These are phyloP conservation scores for Eremophila alpestris DNA, from an alignment of 2,797 vertebrate species.

Conservation along the genomic window DNA sequence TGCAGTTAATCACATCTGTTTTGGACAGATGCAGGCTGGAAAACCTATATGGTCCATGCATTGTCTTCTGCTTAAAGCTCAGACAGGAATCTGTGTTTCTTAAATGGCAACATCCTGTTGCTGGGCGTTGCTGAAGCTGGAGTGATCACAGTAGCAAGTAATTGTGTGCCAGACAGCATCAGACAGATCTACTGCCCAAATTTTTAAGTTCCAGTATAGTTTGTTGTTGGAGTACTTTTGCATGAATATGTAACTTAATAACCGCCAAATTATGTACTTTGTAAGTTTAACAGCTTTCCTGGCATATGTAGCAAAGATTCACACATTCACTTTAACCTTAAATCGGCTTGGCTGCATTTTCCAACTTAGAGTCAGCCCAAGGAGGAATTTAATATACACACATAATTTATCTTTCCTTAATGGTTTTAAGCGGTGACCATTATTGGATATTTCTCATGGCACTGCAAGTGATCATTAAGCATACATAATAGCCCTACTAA, in stretches of 20 bases:
- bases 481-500: background rate
- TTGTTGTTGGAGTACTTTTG: background rate
- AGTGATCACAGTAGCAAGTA: background rate
- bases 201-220: background rate
- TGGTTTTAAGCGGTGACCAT: background rate
- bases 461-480: background rate
- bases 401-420: background rate
- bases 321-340: background rate
- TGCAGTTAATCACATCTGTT: slow-evolving; percentile 50
- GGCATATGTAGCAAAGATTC: background rate
- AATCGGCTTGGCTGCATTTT: background rate
- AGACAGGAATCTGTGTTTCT: background rate
- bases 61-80: slow-evolving; percentile 1
- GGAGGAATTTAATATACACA: background rate
- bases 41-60: background rate
- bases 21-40: slow-evolving; percentile 8
- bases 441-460: background rate
- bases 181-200: background rate
- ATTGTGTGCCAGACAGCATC: background rate
- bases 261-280: background rate
- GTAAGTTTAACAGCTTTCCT: background rate
- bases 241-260: background rate
- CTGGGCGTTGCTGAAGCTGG: background rate
- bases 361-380: background rate
- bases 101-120: background rate